Evolutionary conservation across 2,113 vertebrate genomes (phyloP).

Genomic region (Hepsetus odoe): DNA sequence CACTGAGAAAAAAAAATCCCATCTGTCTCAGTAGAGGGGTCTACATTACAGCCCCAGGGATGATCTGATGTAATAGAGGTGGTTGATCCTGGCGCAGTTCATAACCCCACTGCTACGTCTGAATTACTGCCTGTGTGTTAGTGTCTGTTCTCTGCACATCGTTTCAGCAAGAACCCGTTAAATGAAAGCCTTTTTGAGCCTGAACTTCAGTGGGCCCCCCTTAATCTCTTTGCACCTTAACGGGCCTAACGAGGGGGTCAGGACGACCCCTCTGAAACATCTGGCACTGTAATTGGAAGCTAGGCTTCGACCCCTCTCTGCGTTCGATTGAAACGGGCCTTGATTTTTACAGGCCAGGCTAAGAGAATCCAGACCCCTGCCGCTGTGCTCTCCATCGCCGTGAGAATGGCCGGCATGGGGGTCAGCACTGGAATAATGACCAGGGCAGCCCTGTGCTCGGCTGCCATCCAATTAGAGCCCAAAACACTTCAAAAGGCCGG

Average conservation of each 20-base stretch:
- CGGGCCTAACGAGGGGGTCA: slow-evolving; percentile 41
- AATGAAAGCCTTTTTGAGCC: neutral
- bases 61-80: neutral
- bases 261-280: slow-evolving; percentile 44
- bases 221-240: slow-evolving; percentile 46
- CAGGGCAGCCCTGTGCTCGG: slow-evolving; percentile 38
- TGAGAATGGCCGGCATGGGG: slow-evolving; percentile 43
- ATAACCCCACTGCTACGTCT: neutral
- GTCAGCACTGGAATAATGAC: slow-evolving; percentile 52
- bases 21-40: neutral
- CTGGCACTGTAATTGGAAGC: slow-evolving; percentile 54
- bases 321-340: slow-evolving; percentile 41
- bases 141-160: neutral
- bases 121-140: slow-evolving; percentile 5
- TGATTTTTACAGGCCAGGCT: slow-evolving; percentile 49
- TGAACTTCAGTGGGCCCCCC: slow-evolving; percentile 12
- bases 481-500: slow-evolving; percentile 58
- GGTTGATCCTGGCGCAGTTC: neutral
- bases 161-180: neutral
- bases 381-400: slow-evolving; percentile 16
- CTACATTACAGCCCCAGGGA: neutral
- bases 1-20: neutral
- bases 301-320: slow-evolving; percentile 41
- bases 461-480: slow-evolving; percentile 53
- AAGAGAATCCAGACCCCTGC: slow-evolving; percentile 58